Evolutionary conservation across 1,140 invertebrate species (phyloP), one percentile per base, ranked within the genome.

Genomic region (Zaprionus vittiger): DNA sequence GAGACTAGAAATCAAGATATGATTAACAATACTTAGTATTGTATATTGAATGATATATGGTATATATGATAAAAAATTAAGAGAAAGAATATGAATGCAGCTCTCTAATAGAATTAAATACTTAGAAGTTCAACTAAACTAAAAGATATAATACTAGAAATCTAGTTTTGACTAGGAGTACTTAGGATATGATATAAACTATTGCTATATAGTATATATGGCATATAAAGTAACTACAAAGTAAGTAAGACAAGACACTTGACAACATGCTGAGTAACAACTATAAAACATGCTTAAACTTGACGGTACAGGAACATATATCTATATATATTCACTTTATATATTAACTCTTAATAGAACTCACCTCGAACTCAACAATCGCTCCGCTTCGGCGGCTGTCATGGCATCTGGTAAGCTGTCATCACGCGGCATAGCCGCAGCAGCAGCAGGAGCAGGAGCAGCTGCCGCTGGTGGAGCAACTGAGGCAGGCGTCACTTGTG

Each of bases 361-460:
- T 94, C 90, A 97, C 96, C 96, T 96, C 83, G 96, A 95, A 92
- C 96, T 97, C 63, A 97, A 94, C 80, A 97, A 93, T 93, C 96
- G 95, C 87, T 97, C 96, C n/a, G 96, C 96, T 91, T 97, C 96
- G 81, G 96, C 96, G n/a, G 96, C 95, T 49, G 96, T 97, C 96
- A 97, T 97, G 17, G 95, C 95, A 91, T 96, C 96, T 14, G 95
- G 94, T 63, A 93, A 66, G 57, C 84, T 92, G 38, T 91, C 85
- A 62, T 84, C 86, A 1, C 91, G 79, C 1, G 80, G 86, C 64
- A 83, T 87, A 5, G 54, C 57, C 1, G 49, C 54, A 31, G 66
- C 55, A 1, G 78, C 12, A 38, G 65, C 14, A 15, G 57, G 4
- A 28, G 24, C 5, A 5, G 54, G 59, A 1, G 44, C 47, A 24